phyloP scores from a whole-genome alignment of 2,888 invertebrate genomes.

The Diabrotica balteata region DNA sequence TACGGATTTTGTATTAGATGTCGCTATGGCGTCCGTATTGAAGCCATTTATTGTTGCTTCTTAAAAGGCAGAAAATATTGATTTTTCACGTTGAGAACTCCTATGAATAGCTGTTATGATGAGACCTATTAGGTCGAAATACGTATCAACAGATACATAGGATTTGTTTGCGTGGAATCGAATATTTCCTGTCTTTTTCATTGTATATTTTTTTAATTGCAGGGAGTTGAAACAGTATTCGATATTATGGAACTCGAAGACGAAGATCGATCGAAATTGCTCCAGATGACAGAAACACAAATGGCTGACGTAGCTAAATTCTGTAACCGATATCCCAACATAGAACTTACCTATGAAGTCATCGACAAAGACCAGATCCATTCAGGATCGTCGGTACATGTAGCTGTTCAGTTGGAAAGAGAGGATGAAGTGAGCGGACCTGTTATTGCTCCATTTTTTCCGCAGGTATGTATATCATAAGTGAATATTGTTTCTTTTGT shows the following conservation, averaged over 20 bases:
- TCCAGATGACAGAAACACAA: conserved; percentile 83
- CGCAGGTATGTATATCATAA: conserved; percentile 70
- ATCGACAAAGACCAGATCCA: conserved; percentile 78
- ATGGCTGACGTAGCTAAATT: conserved; percentile 98
- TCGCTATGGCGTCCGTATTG: too few relatives aligned
- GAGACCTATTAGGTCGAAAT: too few relatives aligned
- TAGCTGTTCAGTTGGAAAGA: conserved; percentile 90
- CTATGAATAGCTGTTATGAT: too few relatives aligned
- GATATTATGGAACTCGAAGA: conserved; percentile 97
- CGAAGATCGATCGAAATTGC: conserved; percentile 78
- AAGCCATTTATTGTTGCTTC: too few relatives aligned
- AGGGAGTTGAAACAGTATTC: conserved; percentile 89
- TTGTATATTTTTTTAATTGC: conserved; percentile 36
- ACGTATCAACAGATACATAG: too few relatives aligned
- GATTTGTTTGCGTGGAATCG: too few relatives aligned
- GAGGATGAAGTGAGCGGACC: conserved; percentile 97
- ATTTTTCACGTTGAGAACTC: too few relatives aligned
- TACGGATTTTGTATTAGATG: too few relatives aligned
- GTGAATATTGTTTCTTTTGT: too few relatives aligned
- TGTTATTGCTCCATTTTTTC: conserved; percentile 98
- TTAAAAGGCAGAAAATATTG: too few relatives aligned
- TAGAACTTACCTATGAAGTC: conserved; percentile 93
- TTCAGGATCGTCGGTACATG: conserved; percentile 87
- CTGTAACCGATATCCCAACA: conserved; percentile 98
- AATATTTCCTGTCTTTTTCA: too few relatives aligned